Base-by-base conservation (phyloP, 2,888 invertebrate species). In the Nebria brevicollis region DNA sequence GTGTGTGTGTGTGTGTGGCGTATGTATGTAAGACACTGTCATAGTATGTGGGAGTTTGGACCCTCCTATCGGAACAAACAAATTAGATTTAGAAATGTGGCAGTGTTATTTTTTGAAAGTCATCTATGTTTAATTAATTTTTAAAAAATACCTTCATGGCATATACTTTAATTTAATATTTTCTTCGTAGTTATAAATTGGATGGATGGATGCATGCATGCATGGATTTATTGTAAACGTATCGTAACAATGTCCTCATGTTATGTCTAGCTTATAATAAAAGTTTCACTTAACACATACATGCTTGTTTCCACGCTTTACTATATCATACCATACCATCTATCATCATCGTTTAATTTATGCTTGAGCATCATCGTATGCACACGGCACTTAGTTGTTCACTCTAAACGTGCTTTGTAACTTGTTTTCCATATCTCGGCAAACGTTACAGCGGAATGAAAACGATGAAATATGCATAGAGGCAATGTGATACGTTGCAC, bases 341-440 rank as follows among this genome's bases (percentile, higher is more conserved):
- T 54, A 54, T 54, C 8, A 13, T 34, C 34, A 8, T 54, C 13
- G 54, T 54, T 54, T 8, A 54, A 13, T 54, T 54, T 6, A 54
- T 54, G 4, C 5, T 54, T 54, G 54, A 54, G 54, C 54, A 54
- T 20, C 20, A 20, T 20, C 20, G 20, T 20, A 8, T 7, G 54
- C 7, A 1, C 2, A 8, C 54, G 54, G 54, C 13, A 54, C 3
- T 54, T 54, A 54, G 54, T 54, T 54, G 42, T 90, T 94, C 94
- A 96, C 91, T 96, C 96, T 89, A 96, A 91, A 84, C 96, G 94
- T 85, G 96, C 95, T 91, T 96, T 96, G 92, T 97, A 97, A 90
- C 95, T 96, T 86, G 96, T 97, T 91, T 97, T 97, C 97, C 97
- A 97, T 86, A 97, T 96, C 91, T 97, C 97, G 84, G 97, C 97